phyloP scores from a whole-genome alignment of 2,888 invertebrate genomes.

The Neocrepidodera transversa region DNA sequence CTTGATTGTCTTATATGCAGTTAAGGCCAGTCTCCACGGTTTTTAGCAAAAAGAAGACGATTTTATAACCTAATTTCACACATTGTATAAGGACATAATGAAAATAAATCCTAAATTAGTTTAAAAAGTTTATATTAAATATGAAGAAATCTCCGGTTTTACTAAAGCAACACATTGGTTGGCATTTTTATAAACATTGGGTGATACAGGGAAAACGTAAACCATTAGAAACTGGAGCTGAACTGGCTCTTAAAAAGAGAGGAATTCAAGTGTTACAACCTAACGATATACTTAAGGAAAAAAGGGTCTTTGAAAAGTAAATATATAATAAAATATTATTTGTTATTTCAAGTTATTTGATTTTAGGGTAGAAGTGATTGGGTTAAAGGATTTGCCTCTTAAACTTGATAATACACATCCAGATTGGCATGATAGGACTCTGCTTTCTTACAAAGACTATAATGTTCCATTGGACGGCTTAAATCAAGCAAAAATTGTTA shows the following conservation, averaged over 20 bases:
- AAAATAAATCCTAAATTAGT: too few relatives aligned
- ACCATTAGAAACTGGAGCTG: conserved; percentile 65
- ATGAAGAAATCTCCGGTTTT: conserved; percentile 74
- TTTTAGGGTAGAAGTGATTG: conserved; percentile 58
- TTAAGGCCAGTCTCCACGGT: too few relatives aligned
- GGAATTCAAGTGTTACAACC: conserved; percentile 71
- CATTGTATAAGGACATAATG: too few relatives aligned
- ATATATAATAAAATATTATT: not conserved
- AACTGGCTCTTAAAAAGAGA: conserved; percentile 63
- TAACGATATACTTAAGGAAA: conserved; percentile 65
- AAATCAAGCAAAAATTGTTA: conserved; percentile 80
- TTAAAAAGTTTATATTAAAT: conserved; percentile 8
- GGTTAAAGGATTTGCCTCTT: conserved; percentile 58
- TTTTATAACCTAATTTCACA: too few relatives aligned
- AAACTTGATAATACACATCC: conserved; percentile 69
- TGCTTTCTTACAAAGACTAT: conserved; percentile 67
- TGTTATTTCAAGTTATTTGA: conserved; percentile 1
- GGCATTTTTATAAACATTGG: conserved; percentile 79
- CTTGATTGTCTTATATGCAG: too few relatives aligned
- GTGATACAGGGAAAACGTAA: conserved; percentile 69
- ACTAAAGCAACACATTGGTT: conserved; percentile 73
- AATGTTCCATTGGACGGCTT: conserved; percentile 76
- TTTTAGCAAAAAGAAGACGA: too few relatives aligned
- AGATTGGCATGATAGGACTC: conserved; percentile 69
- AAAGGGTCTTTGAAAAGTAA: conserved; percentile 52